Percentiles rank a stretch among this genome's conserved stretches.
Evolutionary conservation across 2,888 invertebrate species (phyloP).

Genomic region (Xestia c-nigrum): DNA sequence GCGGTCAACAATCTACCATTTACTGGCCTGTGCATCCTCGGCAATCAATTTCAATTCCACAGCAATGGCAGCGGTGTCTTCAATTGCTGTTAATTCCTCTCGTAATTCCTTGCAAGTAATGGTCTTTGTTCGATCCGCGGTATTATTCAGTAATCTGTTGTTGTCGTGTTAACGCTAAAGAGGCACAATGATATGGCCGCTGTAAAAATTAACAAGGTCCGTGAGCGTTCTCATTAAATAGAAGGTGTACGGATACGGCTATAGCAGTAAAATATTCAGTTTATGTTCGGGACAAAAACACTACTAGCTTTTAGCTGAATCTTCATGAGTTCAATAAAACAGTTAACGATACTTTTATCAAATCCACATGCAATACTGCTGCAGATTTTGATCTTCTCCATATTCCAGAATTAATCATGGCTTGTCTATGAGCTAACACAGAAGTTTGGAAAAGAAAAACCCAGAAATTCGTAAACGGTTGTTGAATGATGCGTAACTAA

Average conservation of each 20-base stretch:
- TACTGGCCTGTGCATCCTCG: slow-evolving; percentile 53
- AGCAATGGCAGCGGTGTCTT: slow-evolving; percentile 47
- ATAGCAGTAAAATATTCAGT: slow-evolving; percentile 26
- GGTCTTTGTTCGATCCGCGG: slow-evolving; percentile 27
- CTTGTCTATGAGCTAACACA: not conserved
- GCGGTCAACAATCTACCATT: slow-evolving; percentile 52
- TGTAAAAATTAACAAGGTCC: slow-evolving; percentile 21
- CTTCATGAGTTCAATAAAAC: not conserved
- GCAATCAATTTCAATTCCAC: slow-evolving; percentile 63
- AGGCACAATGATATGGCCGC: slow-evolving; percentile 1
- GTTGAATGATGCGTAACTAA: slow-evolving; percentile 17
- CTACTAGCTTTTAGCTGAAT: not conserved
- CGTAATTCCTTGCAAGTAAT: slow-evolving; percentile 51
- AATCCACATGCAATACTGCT: not conserved
- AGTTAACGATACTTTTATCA: not conserved
- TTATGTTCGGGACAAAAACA: not conserved
- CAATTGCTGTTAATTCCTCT: slow-evolving; percentile 62
- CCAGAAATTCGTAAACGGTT: slow-evolving; percentile 8
- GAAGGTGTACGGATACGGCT: slow-evolving; percentile 15
- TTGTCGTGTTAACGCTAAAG: slow-evolving; percentile 28
- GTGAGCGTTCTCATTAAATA: slow-evolving; percentile 21
- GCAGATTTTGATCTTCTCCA: not conserved
- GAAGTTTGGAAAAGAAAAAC: slow-evolving; percentile 5
- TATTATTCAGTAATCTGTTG: slow-evolving; percentile 34
- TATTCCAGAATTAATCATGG: not conserved